Evolutionary conservation across 2,888 invertebrate species (phyloP), one percentile per base, ranked within the genome.

Genomic region (Tipula vernalis): DNA sequence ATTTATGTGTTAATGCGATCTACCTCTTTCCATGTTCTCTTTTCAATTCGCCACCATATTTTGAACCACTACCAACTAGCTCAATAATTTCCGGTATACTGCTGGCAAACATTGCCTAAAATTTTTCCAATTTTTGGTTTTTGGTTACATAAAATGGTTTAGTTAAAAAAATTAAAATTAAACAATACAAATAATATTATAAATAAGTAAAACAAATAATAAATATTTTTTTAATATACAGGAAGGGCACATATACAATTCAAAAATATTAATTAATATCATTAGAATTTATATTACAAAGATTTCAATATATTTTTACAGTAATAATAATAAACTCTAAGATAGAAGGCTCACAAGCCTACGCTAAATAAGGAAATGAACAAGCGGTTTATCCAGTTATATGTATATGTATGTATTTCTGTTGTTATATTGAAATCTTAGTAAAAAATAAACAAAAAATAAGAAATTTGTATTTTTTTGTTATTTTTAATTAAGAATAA

Each of bases 71-170:
- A 94, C 98, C 98, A 95, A 99, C 97, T 94, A 99, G 97, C 95
- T 99, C 98, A 94, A 98, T 98, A 94, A 99, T 98, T 96, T 99
- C 99, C 93, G 99, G 99, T 94, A 99, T 98, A 95, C 98, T 98
- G 96, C 98, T 98, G 95, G 99, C 98, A 96, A 99, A 99, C 96
- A 99, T 98, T 94, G 98, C 99, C 98, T 98, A 96, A 93, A 96
- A 91, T 90, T 89, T 88, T 88, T 88, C 87, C 88, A 87, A 86
- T 88, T 87, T 87, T 87, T 90, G 89, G 88, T 88, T 13, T 18
- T n/a, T 71, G 28, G 71, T 47, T 36, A 51, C 28, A 28, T 83
- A 86, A 39, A 47, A 36, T 86, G 36, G 28, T 36, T 42, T 36
- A 71, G 41, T 71, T 71, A 28, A 71, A 28, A 8, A 28, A 71